phyloP scores from a whole-genome alignment of 1,140 invertebrate species.

The Chrysoperla carnea region DNA sequence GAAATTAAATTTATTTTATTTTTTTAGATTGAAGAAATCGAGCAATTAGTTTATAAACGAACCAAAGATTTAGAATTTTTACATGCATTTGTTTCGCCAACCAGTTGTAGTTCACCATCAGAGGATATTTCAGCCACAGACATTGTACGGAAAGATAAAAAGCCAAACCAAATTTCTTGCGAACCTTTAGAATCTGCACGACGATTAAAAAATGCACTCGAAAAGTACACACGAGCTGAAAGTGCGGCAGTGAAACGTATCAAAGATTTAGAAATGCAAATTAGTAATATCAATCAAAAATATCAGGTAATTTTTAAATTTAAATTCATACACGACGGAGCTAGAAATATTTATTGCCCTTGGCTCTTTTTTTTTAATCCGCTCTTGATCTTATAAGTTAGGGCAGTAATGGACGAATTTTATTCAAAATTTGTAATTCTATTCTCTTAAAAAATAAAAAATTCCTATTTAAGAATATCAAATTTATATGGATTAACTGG shows the following conservation, averaged over 20 bases:
- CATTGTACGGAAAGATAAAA: constrained; percentile 21
- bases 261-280: constrained; percentile 54
- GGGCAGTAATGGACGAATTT: too few relatives aligned
- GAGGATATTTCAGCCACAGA: constrained; percentile 61
- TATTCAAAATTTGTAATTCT: too few relatives aligned
- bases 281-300: constrained; percentile 32
- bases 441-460: too few relatives aligned
- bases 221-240: constrained; percentile 46
- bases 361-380: too few relatives aligned
- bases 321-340: too few relatives aligned
- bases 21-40: constrained; percentile 35
- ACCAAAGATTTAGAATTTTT: constrained; percentile 47
- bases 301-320: constrained; percentile 39
- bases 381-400: too few relatives aligned
- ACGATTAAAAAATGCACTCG: constrained; percentile 44
- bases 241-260: constrained; percentile 55
- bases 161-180: neutral
- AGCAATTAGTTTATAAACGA: constrained; percentile 38
- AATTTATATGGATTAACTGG: too few relatives aligned
- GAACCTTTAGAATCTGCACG: constrained; percentile 31
- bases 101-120: constrained; percentile 46
- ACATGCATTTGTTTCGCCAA: constrained; percentile 37
- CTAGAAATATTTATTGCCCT: too few relatives aligned
- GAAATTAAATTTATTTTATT: constrained; percentile 3
- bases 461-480: too few relatives aligned